A percentile compares a stretch with the other conserved stretches of the same genome.
Evolutionary conservation across 2,113 vertebrate species (phyloP).

Genomic region (Phocoena phocoena): DNA sequence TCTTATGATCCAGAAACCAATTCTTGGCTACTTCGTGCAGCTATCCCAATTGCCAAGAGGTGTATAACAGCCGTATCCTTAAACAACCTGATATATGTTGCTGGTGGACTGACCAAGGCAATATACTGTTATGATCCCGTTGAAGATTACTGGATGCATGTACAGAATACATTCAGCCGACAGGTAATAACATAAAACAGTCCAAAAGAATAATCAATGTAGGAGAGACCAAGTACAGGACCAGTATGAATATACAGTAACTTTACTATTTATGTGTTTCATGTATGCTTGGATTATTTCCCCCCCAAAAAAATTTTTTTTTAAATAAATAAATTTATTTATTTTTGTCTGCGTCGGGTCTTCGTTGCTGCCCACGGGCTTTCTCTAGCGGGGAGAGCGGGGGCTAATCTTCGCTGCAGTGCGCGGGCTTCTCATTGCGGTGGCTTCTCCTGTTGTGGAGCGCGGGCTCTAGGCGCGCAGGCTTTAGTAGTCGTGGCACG

Average conservation of each 20-base stretch:
- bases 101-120: constrained; percentile 96
- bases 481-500: too few species aligned
- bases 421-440: too few species aligned
- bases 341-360: too few species aligned
- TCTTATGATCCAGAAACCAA: constrained; percentile 96
- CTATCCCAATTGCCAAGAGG: constrained; percentile 97
- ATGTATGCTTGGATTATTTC: not conserved
- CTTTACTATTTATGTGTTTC: not conserved
- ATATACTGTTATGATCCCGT: constrained; percentile 97
- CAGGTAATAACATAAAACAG: constrained; percentile 86
- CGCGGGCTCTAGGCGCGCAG: too few species aligned
- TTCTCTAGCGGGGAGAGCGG: too few species aligned
- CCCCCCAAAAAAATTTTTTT: too few species aligned
- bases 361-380: too few species aligned
- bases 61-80: constrained; percentile 98
- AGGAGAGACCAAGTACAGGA: not conserved
- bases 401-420: too few species aligned
- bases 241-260: not conserved
- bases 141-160: constrained; percentile 99
- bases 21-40: constrained; percentile 94
- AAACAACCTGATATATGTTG: constrained; percentile 96
- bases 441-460: too few species aligned
- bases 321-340: too few species aligned
- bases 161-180: constrained; percentile 96
- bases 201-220: not conserved